Evolutionary conservation across 2,888 invertebrate species (phyloP).

Genomic region (Cephonodes hylas): DNA sequence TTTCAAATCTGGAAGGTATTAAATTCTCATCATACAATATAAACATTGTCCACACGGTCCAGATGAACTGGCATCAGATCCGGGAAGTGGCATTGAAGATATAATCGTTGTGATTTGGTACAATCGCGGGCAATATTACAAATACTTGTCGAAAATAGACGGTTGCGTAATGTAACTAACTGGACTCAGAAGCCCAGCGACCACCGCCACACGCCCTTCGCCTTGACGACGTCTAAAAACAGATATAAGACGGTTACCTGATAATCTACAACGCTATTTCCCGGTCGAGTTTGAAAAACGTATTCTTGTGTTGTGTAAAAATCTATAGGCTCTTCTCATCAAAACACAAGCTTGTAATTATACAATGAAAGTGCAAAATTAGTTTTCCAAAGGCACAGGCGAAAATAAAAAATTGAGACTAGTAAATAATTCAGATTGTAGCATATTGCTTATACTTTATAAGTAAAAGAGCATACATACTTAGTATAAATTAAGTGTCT

Average conservation of each 20-base stretch:
- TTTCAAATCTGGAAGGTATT: too few relatives aligned
- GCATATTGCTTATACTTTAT: too few relatives aligned
- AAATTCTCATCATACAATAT: conserved; percentile 9
- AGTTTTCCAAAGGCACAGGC: too few relatives aligned
- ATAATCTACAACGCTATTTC: neutral
- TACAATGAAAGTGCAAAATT: too few relatives aligned
- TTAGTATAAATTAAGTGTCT: too few relatives aligned
- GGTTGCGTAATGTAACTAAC: conserved; percentile 16
- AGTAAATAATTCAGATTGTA: too few relatives aligned
- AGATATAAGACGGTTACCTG: conserved; percentile 26
- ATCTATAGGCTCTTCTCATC: too few relatives aligned
- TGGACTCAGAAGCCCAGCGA: conserved; percentile 26
- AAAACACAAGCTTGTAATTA: too few relatives aligned
- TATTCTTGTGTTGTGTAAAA: too few relatives aligned
- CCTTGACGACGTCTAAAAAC: conserved; percentile 36
- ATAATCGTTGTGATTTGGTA: conserved; percentile 1
- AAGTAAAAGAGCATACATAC: too few relatives aligned
- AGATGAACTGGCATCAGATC: conserved; percentile 21
- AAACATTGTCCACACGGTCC: conserved; percentile 15
- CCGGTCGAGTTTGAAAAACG: too few relatives aligned
- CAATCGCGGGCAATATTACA: conserved; percentile 25
- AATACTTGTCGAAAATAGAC: conserved; percentile 27
- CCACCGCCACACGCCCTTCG: conserved; percentile 41
- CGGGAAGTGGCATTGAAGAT: conserved; percentile 23
- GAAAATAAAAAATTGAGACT: too few relatives aligned